Base-by-base conservation (phyloP, 2,113 vertebrate species). In the Dromaius novaehollandiae region DNA sequence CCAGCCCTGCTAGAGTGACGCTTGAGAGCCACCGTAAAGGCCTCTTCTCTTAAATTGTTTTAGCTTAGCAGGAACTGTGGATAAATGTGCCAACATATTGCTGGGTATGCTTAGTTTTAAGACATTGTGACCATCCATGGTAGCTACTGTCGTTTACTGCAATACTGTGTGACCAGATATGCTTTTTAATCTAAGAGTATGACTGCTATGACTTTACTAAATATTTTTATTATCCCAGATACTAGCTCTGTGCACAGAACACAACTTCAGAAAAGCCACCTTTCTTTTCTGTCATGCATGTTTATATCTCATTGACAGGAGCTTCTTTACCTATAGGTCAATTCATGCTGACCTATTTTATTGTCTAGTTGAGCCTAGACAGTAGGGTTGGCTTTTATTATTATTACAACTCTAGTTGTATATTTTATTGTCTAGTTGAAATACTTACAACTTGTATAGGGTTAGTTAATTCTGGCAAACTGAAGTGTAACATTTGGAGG, bases 91-190 rank as follows among this genome's bases (percentile, higher is more conserved):
- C 40, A 32, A 12, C 6, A 30, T 28, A 32, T 18, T 58, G 28
- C 56, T 32, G 56, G 13, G 28, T 58, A 32, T 30, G n/a, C 20
- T 40, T 44, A 34, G 53, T 16, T 70, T 48, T 34, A 5, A 0
- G 0, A 2, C 50, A 61, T 58, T 19, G 58, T 53, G 30, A 60
- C 19, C 46, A 21, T 15, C 12, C 50, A 3, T 7, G 55, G 46
- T 40, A 60, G 65, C 40, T 36, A 7, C 44, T 19, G 30, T 0
- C 0, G 30, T 46, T 36, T 44, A 6, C 60, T 60, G 46, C 44
- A 40, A 1, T 13, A 21, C 44, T 12, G 7, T 1, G 4, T 24
- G 13, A 17, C 61, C 61, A 46, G 46, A 16, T 10, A 26, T 0
- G 1, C 25, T 22, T 73, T 69, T 73, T 55, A 55, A 64, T 30